These are phyloP conservation scores for Cyanistes caeruleus DNA, from an alignment of 2,113 vertebrate genomes.

Conservation along the genomic window DNA sequence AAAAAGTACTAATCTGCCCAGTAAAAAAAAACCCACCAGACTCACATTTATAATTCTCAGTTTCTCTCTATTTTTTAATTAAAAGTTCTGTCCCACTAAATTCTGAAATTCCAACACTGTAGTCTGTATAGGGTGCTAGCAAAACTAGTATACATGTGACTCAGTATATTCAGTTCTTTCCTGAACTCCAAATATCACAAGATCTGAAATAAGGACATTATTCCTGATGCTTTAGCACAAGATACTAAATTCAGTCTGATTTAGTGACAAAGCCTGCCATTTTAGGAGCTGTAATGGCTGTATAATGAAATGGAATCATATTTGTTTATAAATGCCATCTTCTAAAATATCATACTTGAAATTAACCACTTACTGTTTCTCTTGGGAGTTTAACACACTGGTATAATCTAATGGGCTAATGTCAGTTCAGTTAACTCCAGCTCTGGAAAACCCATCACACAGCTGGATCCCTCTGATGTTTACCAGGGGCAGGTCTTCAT, in stretches of 20 bases:
- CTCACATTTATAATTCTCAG: not conserved
- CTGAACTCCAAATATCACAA: not conserved
- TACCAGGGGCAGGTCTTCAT: not conserved
- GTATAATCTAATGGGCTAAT: not conserved
- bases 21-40: rapidly evolving
- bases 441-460: not conserved
- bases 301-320: not conserved
- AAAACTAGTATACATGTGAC: not conserved
- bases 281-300: not conserved
- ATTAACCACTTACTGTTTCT: not conserved
- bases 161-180: not conserved
- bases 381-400: not conserved
- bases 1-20: not conserved
- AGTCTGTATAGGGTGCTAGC: not conserved
- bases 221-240: not conserved
- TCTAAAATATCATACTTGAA: not conserved
- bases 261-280: not conserved
- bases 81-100: not conserved
- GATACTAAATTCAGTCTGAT: not conserved
- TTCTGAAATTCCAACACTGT: not conserved
- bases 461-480: not conserved
- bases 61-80: not conserved
- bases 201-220: not conserved
- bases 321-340: slow-evolving; percentile 1
- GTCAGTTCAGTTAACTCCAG: not conserved